These are phyloP conservation scores for Catharus bicknelli DNA, from an alignment of 2,113 vertebrate species.

Conservation along the genomic window DNA sequence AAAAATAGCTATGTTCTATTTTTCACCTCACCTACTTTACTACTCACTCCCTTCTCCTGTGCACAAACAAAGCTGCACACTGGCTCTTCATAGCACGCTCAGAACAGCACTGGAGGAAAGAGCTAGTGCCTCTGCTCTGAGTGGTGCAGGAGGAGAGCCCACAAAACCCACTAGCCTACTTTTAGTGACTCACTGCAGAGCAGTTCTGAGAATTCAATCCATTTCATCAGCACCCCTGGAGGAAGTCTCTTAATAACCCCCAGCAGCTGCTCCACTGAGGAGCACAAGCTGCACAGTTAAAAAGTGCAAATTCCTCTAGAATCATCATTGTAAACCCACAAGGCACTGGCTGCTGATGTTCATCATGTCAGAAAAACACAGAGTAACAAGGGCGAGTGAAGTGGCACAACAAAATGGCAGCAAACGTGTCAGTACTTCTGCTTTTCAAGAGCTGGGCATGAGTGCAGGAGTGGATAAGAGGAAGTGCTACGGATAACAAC, in stretches of 20 bases:
- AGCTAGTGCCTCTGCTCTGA: background rate
- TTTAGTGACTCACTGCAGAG: background rate
- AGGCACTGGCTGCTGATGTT: background rate
- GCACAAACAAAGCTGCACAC: accelerated
- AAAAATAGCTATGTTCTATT: background rate
- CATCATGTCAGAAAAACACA: background rate
- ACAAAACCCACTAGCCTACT: background rate
- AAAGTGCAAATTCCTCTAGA: background rate
- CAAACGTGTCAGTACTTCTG: background rate
- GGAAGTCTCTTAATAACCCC: conserved; percentile 7
- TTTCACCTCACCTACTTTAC: background rate
- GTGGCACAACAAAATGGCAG: background rate
- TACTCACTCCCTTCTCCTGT: background rate
- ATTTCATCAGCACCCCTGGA: background rate
- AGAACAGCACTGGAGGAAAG: background rate
- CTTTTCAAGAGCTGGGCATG: background rate
- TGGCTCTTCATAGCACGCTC: background rate
- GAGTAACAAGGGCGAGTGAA: accelerated
- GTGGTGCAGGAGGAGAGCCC: background rate
- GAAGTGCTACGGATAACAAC: background rate
- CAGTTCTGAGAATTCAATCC: conserved; percentile 36
- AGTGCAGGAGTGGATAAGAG: background rate
- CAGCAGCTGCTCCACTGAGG: background rate
- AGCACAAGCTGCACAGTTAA: background rate
- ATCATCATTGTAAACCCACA: accelerated